Base-by-base conservation (phyloP, 2,113 vertebrate genomes). In the Platysteira castanea region DNA sequence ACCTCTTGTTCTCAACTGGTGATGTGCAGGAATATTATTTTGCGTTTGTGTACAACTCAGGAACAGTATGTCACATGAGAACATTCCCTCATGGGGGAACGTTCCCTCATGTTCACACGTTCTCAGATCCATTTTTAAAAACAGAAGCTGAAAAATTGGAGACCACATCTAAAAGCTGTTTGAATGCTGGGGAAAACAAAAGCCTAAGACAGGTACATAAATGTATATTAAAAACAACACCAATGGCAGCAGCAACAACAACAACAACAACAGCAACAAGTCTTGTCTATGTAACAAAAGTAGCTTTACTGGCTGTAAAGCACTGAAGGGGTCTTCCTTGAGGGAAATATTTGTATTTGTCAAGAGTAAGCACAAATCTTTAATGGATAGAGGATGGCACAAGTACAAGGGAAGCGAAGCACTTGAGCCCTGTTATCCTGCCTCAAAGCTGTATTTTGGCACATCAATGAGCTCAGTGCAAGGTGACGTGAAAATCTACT, bases 1-100 rank as follows among this genome's bases (percentile, higher is more conserved):
- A 7, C 12, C 13, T 3, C 23, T 31, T 76, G 27, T 77, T 69
- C 18, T 61, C 23, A 67, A 46, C 21, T 0, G 5, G 3, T 27
- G 39, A 39, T 31, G 30, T 37, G 24, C 39, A 37, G 68, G 42
- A 69, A 56, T 13, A 33, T 12, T 2, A 23, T 52, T 60, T 56
- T 1, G 4, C 9, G 9, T 56, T 69, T 60, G 65, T 1, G 1
- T 23, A 11, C 35, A 23, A 6, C 20, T 79, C 23, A 39, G 30
- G 17, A 92, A 22, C 0, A 1, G 13, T 3, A 6, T 9, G 10
- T 31, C 22, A 11, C 7, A 53, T 26, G 26, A 53, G 33, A 27
- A 63, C 27, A 46, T 27, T 33, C 4, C 47, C 47, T 37, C 16
- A 61, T 26, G 26, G 35, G 50, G 13, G 23, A 60, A 30, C 19